Evolutionary conservation across 2,888 invertebrate genomes (phyloP).

Genomic region (Tiliacea aurago): DNA sequence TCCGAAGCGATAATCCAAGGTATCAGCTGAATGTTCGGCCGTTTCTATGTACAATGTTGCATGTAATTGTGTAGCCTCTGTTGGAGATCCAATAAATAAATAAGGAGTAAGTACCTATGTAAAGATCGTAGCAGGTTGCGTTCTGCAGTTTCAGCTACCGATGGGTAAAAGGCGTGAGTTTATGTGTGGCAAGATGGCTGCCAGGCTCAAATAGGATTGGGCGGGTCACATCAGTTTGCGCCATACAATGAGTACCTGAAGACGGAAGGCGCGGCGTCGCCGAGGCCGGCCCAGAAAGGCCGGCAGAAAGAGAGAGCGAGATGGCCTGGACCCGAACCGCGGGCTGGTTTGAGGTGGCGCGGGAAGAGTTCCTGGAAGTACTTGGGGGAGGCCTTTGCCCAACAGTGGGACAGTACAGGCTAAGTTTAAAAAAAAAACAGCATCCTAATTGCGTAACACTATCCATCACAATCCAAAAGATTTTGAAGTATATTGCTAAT

Average conservation of each 20-base stretch:
- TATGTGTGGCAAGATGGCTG: background rate
- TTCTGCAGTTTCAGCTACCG: background rate
- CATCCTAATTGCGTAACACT: no score
- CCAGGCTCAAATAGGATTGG: background rate
- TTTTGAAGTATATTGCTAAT: no score
- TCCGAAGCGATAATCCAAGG: no score
- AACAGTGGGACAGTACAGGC: background rate
- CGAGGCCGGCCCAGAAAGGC: background rate
- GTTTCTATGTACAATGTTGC: no score
- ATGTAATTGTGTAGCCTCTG: no score
- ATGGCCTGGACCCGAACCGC: background rate
- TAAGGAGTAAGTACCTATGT: background rate
- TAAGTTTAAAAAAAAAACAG: background rate
- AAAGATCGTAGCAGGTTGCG: background rate
- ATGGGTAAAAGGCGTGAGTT: background rate
- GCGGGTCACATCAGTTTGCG: background rate
- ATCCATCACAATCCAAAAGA: no score
- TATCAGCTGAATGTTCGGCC: no score
- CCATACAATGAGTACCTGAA: background rate
- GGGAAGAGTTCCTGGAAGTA: background rate
- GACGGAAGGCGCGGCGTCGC: background rate
- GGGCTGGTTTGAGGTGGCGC: background rate
- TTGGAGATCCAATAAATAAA: no score
- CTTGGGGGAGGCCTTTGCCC: no score
- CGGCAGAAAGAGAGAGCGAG: background rate